Evolutionary conservation across 2,888 invertebrate genomes (phyloP), one percentile per base, ranked within the genome.

Genomic region (Limnephilus marmoratus): DNA sequence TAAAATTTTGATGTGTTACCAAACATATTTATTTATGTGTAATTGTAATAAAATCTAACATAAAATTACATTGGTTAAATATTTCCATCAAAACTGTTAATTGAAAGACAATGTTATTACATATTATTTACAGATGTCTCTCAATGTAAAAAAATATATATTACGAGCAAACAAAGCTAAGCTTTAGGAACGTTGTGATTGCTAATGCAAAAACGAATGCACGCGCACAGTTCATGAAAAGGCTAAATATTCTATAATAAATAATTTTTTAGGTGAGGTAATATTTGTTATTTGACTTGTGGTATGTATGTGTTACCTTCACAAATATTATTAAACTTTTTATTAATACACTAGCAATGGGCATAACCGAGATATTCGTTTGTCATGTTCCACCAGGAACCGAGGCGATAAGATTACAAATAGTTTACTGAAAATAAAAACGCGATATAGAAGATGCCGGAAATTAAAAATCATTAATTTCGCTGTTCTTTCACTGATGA

Each of bases 81-180:
- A 86, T 45, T 85, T 86, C 49, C 86, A 86, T 86, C 86, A 86
- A 86, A 86, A 86, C 15, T 34, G 1, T 83, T 83, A 11, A 11
- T 24, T 37, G 83, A 83, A 83, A 83, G 83, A 83, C 83, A 31
- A 41, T 24, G 68, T 68, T 68, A 68, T 49, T 86, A n/a, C 24
- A 86, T 45, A 29, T 86, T 86, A 86, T 86, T 86, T 86, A 86
- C 86, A 86, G 45, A 45, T 24, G 85, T 86, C 85, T 86, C 13
- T 29, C 86, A 86, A 86, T n/a, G 11, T n/a, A 45, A 85, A 85
- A 41, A 86, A 86, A 86, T 2, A n/a, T 49, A n/a, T 86, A 86
- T 86, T 45, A 86, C n/a, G n/a, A 24, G 45, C 86, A 86, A 86
- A 83, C 83, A 83, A 86, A 86, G 86, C 86, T 45, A 45, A 41